phyloP scores from a whole-genome alignment of 2,888 invertebrate genomes.

The Hydriomena furcata region DNA sequence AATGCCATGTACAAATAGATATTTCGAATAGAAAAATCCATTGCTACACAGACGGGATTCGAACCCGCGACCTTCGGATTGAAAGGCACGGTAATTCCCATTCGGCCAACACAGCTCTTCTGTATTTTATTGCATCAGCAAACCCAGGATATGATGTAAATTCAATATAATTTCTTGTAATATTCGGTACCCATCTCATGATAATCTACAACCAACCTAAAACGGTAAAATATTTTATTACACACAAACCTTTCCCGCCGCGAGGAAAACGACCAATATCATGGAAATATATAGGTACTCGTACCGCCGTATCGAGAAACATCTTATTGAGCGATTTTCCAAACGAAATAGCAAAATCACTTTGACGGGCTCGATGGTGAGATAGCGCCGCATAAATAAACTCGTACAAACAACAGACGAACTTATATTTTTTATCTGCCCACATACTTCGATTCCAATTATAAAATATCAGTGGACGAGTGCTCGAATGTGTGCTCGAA shows the following conservation, averaged over 20 bases:
- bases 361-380: conserved; percentile 14
- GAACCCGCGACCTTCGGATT: no score
- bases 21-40: no score
- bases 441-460: not conserved
- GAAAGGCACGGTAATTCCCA: no score
- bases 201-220: conserved; percentile 21
- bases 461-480: no score
- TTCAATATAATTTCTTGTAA: conserved; percentile 20
- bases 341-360: conserved; percentile 21
- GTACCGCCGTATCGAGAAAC: conserved; percentile 23
- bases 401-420: not conserved
- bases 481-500: no score
- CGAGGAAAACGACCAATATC: conserved; percentile 27
- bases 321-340: conserved; percentile 27
- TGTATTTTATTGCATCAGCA: conserved; percentile 5
- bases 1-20: no score
- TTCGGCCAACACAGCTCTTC: no score
- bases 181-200: conserved; percentile 20
- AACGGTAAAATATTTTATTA: conserved; percentile 29
- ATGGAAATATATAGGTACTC: conserved; percentile 23
- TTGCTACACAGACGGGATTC: no score
- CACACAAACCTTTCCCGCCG: conserved; percentile 23
- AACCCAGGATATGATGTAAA: conserved; percentile 12
- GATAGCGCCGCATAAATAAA: conserved; percentile 6
- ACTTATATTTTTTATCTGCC: not conserved